phyloP scores from a whole-genome alignment of 1,140 invertebrate genomes.

The Drosophila lacteicornis region DNA sequence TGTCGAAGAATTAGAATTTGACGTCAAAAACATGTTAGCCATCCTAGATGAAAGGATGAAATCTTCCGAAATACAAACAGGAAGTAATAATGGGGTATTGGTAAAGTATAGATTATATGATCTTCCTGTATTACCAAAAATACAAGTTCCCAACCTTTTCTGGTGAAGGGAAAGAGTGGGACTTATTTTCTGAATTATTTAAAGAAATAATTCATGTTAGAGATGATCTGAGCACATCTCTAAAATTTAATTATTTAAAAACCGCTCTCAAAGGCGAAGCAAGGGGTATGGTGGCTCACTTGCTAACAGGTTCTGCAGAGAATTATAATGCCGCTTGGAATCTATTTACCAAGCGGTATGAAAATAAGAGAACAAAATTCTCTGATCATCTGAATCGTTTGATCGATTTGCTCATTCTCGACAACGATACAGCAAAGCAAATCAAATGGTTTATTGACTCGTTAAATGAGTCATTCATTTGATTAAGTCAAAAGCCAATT shows the following conservation, averaged over 20 bases:
- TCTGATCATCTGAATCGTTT: slow-evolving; percentile 13
- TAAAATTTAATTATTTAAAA: slow-evolving; percentile 5
- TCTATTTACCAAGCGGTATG: slow-evolving; percentile 15
- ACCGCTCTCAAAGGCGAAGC: neutral
- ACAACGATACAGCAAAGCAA: neutral
- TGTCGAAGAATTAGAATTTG: neutral
- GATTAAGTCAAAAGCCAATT: neutral
- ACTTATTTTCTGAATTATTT: slow-evolving; percentile 4
- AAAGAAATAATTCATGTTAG: slow-evolving; percentile 1
- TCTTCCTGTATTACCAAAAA: neutral
- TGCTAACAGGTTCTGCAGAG: neutral
- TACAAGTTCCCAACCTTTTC: neutral
- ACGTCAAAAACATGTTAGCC: too few species aligned
- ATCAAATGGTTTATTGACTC: slow-evolving; percentile 2
- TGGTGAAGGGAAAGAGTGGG: slow-evolving; percentile 1
- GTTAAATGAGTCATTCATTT: slow-evolving; percentile 4
- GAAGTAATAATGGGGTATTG: slow-evolving; percentile 3
- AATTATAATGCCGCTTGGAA: slow-evolving; percentile 19
- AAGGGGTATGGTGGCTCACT: neutral
- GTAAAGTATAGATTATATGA: neutral
- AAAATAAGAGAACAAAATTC: slow-evolving; percentile 12
- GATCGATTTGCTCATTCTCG: neutral
- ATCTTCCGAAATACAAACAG: neutral
- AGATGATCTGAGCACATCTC: slow-evolving; percentile 8
- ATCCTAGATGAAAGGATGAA: too few species aligned